phyloP scores from a whole-genome alignment of 2,888 invertebrate genomes.

The Brachyptera putata region DNA sequence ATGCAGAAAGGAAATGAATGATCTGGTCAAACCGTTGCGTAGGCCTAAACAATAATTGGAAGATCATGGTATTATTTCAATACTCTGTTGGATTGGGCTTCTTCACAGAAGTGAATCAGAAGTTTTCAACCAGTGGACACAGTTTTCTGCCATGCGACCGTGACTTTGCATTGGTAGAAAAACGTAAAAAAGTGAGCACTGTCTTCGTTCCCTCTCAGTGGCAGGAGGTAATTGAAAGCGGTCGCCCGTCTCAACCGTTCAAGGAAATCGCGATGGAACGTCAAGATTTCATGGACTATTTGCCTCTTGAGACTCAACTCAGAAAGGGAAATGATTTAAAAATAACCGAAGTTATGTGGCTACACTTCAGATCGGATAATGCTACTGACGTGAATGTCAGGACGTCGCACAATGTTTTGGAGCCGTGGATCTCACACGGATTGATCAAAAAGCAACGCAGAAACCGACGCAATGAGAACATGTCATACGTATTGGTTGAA shows the following conservation, averaged over 20 bases:
- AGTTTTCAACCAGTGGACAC: background rate
- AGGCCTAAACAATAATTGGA: constrained; percentile 17
- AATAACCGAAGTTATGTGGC: background rate
- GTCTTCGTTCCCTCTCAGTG: background rate
- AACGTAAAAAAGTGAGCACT: background rate
- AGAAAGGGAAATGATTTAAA: background rate
- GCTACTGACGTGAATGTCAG: background rate
- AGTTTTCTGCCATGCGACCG: background rate
- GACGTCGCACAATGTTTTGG: background rate
- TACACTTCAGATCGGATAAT: background rate
- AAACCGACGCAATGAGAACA: background rate
- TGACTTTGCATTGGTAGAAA: background rate
- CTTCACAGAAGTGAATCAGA: background rate
- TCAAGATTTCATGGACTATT: background rate
- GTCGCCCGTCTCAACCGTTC: background rate
- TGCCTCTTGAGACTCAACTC: background rate
- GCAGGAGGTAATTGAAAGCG: background rate
- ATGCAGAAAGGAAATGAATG: background rate
- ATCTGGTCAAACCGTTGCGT: constrained; percentile 14
- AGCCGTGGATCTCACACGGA: background rate
- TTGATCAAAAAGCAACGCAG: background rate
- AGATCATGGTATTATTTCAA: background rate
- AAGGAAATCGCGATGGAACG: background rate
- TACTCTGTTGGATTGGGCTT: background rate
- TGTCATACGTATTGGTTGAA: too few species aligned